phyloP scores from a whole-genome alignment of 1,140 invertebrate genomes.

The Coelopa frigida region DNA sequence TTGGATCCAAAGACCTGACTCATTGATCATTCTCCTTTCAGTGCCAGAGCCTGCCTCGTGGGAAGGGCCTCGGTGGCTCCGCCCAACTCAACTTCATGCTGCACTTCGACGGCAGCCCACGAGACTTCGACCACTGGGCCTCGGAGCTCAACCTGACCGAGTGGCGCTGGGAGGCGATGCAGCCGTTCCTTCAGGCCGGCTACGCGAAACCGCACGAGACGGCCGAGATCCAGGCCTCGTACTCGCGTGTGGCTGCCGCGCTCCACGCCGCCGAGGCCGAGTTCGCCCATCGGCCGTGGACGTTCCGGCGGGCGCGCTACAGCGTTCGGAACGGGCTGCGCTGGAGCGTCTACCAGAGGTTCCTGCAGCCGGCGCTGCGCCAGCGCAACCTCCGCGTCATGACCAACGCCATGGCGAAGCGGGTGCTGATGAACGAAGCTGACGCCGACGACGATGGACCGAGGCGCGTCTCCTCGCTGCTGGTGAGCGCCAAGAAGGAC shows the following conservation, averaged over 20 bases:
- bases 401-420: conserved; percentile 55
- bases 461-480: conserved; percentile 19
- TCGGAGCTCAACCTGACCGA: conserved; percentile 44
- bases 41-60: conserved; percentile 56
- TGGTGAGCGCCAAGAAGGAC: conserved; percentile 32
- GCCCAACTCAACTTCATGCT: conserved; percentile 62
- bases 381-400: conserved; percentile 62
- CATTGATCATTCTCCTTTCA: conserved; percentile 25
- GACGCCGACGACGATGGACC: neutral
- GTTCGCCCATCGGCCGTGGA: conserved; percentile 42
- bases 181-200: conserved; percentile 25
- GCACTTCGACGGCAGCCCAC: conserved; percentile 54
- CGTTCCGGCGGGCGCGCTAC: conserved; percentile 48
- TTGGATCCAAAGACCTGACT: neutral
- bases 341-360: conserved; percentile 59
- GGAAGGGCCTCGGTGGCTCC: conserved; percentile 63
- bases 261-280: conserved; percentile 46
- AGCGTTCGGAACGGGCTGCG: conserved; percentile 59
- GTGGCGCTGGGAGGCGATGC: conserved; percentile 46
- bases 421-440: conserved; percentile 43
- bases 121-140: conserved; percentile 55
- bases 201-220: conserved; percentile 19
- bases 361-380: conserved; percentile 58
- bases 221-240: conserved; percentile 21
- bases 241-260: conserved; percentile 46